phyloP scores from a whole-genome alignment of 2,113 vertebrate species.

The Charina bottae region DNA sequence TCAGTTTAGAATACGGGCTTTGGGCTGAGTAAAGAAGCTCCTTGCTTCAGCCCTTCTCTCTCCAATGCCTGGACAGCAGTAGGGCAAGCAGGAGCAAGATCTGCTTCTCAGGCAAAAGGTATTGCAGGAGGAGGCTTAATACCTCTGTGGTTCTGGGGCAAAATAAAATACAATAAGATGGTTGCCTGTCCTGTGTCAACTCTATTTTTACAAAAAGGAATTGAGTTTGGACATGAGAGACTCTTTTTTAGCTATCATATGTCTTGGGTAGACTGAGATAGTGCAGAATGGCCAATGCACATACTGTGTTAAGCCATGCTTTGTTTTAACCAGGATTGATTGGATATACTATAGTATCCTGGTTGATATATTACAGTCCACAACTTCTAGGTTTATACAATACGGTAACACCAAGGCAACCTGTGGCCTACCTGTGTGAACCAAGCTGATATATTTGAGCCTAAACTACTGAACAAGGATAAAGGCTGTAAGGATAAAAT shows the following conservation, averaged over 20 bases:
- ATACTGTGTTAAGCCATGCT: not conserved
- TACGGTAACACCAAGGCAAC: no score
- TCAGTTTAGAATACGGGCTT: not conserved
- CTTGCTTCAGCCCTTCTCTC: not conserved
- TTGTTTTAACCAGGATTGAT: not conserved
- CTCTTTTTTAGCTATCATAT: not conserved
- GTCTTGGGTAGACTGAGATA: not conserved
- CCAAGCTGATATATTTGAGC: not conserved
- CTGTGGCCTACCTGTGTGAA: no score
- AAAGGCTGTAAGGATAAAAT: not conserved
- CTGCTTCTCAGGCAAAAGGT: not conserved
- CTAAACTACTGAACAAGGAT: not conserved
- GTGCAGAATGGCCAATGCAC: not conserved
- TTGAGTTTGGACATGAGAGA: not conserved
- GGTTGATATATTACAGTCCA: not conserved
- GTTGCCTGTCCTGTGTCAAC: not conserved
- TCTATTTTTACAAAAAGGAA: not conserved
- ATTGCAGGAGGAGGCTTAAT: not conserved
- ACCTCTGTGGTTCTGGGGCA: not conserved
- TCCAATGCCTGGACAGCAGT: not conserved
- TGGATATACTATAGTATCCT: not conserved
- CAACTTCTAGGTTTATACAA: not conserved
- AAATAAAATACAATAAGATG: not conserved
- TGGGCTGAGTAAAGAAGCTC: not conserved
- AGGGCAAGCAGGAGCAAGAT: not conserved